Evolutionary conservation across 2,888 invertebrate genomes (phyloP).

Genomic region (Nasonia oneida): DNA sequence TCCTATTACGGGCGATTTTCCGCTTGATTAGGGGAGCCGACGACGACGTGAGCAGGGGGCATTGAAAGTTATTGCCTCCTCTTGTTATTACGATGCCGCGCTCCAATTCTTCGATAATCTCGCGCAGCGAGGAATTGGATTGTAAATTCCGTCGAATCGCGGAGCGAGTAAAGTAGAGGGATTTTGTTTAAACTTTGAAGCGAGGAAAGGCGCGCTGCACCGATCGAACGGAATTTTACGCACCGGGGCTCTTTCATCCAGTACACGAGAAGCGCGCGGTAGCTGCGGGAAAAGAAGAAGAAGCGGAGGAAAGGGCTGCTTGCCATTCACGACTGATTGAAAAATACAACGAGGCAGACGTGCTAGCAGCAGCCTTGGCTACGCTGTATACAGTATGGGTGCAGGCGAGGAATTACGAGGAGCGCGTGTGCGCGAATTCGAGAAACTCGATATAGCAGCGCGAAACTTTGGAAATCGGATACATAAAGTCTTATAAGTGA

Average conservation of each 20-base stretch:
- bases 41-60: background rate
- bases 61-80: constrained; percentile 6
- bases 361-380: background rate
- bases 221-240: constrained; percentile 49
- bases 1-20: constrained; percentile 19
- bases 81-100: background rate
- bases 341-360: constrained; percentile 42
- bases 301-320: constrained; percentile 24
- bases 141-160: background rate
- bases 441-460: constrained; percentile 64
- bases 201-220: background rate
- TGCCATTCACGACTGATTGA: constrained; percentile 55
- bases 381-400: background rate
- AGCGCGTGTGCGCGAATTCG: constrained; percentile 61
- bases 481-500: constrained; percentile 64
- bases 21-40: constrained; percentile 15
- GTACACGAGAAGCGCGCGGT: background rate
- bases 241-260: constrained; percentile 41
- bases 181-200: constrained; percentile 35
- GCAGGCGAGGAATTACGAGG: constrained; percentile 22
- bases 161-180: background rate
- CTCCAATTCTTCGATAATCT: background rate
- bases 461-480: constrained; percentile 61
- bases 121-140: background rate
- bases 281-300: background rate